A percentile compares a stretch with the other conserved stretches of the same genome.
phyloP scores from a whole-genome alignment of 2,113 vertebrate genomes.

The Psephotus haematonotus region DNA sequence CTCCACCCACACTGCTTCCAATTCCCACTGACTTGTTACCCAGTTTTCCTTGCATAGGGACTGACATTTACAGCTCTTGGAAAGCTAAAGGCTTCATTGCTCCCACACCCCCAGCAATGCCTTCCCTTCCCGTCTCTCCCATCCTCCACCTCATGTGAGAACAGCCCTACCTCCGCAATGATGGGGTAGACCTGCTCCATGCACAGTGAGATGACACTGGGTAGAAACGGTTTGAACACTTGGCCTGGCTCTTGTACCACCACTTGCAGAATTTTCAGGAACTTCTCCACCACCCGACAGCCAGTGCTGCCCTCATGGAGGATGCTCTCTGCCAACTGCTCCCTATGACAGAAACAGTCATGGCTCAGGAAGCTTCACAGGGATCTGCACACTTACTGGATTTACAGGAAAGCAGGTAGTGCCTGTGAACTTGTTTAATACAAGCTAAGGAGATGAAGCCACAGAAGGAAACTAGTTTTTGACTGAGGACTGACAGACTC shows the following conservation, averaged over 20 bases:
- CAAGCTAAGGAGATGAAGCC: not conserved
- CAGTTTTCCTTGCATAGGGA: not conserved
- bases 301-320: slow-evolving; percentile 95
- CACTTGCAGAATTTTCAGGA: slow-evolving; percentile 96
- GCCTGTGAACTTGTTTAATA: not conserved
- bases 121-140: not conserved
- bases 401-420: not conserved
- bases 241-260: slow-evolving; percentile 98
- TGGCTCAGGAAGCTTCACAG: not conserved
- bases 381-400: not conserved
- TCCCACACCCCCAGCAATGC: not conserved
- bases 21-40: not conserved
- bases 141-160: fast-evolving
- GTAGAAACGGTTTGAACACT: slow-evolving; percentile 95
- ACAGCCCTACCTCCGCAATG: slow-evolving; percentile 86
- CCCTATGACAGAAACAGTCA: slow-evolving; percentile 70
- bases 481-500: not conserved
- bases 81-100: not conserved
- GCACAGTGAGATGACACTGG: slow-evolving; percentile 93
- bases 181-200: slow-evolving; percentile 99
- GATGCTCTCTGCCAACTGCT: slow-evolving; percentile 96
- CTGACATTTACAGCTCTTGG: not conserved
- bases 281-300: slow-evolving; percentile 94
- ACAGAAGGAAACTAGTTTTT: not conserved
- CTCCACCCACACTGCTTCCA: not conserved